Percentiles rank a stretch among this genome's conserved stretches.
Conservation (phyloP, 1,140 invertebrate species). For the Drosophila ambigua region DNA sequence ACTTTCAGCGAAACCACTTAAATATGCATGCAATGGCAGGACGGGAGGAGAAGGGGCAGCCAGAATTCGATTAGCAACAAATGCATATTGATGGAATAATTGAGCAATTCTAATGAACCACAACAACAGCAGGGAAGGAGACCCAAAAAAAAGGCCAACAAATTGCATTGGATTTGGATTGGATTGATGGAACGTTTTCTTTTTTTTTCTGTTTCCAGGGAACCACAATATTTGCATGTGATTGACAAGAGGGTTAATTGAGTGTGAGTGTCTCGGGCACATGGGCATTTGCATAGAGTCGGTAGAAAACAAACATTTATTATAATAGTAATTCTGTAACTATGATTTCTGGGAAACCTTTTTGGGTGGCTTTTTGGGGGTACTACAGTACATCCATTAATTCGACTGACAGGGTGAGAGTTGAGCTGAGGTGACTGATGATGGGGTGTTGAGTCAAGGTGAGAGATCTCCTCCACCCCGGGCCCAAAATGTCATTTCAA, state of each 20-base stretch:
- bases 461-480: conserved; percentile 38
- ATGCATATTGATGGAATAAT: conserved; percentile 83
- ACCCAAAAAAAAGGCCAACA: conserved; percentile 44
- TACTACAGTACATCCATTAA: conserved; percentile 44
- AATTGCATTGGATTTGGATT: conserved; percentile 54
- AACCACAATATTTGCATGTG: conserved; percentile 79
- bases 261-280: conserved; percentile 44
- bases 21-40: conserved; percentile 68
- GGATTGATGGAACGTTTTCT: conserved; percentile 7
- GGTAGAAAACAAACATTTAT: conserved; percentile 74
- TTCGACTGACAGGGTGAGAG: conserved; percentile 47
- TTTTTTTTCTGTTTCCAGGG: conserved; percentile 28
- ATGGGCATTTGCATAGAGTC: conserved; percentile 61
- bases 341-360: conserved; percentile 45
- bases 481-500: conserved; percentile 82
- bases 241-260: conserved; percentile 83
- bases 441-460: conserved; percentile 51
- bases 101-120: conserved; percentile 80
- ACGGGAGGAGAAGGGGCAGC: background rate
- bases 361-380: conserved; percentile 39
- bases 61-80: conserved; percentile 76
- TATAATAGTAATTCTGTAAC: conserved; percentile 53
- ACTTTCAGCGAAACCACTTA: conserved; percentile 49
- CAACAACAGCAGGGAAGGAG: conserved; percentile 50
- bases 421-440: conserved; percentile 61